Evolutionary conservation across 2,888 invertebrate species (phyloP), one percentile per base, ranked within the genome.

Genomic region (Selenia dentaria): DNA sequence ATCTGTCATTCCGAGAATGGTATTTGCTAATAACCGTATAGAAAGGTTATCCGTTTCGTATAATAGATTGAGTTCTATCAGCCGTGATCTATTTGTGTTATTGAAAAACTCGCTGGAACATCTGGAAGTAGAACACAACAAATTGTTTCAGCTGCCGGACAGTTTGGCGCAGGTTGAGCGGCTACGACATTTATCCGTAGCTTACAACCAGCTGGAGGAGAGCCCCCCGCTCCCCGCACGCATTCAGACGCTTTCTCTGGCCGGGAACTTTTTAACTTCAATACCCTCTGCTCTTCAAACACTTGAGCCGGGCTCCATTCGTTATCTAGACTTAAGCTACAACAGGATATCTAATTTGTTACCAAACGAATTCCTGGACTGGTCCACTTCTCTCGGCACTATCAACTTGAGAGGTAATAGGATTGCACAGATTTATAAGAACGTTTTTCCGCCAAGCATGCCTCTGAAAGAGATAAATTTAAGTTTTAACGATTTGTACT

Each of bases 401-500:
- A 92, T 97, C 51, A 92, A 97, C 61, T 88, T 97, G 63, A 92
- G 95, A 54, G 97, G 97, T 83, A 97, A 97, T 78, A 93, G 95
- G 76, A 94, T 97, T 58, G 94, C 95, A 22, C 94, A 92, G 76
- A 88, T 95, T 60, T 93, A 93, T 69, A 91, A 93, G 56, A 93
- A 93, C 66, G 93, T 95, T 57, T 96, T 97, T 78, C 92, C 93
- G 47, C 94, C 94, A 26, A 92, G 95, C 37, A 93, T 93, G 55
- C 93, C 95, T 59, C 92, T 98, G 59, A 95, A 95, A 68, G 97
- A 98, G 83, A 93, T 98, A 56, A 96, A 96, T 83, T 88, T 98
- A 57, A 97, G 97, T 74, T 97, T 98, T 83, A 98, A 98, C 82
- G 95, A 96, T 69, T 92, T 98, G 54, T 94, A 94, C 63, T 94